A percentile compares a stretch with the other conserved stretches of the same genome.
Evolutionary conservation across 2,888 invertebrate genomes (phyloP).

Genomic region (Orthonevra nobilis): DNA sequence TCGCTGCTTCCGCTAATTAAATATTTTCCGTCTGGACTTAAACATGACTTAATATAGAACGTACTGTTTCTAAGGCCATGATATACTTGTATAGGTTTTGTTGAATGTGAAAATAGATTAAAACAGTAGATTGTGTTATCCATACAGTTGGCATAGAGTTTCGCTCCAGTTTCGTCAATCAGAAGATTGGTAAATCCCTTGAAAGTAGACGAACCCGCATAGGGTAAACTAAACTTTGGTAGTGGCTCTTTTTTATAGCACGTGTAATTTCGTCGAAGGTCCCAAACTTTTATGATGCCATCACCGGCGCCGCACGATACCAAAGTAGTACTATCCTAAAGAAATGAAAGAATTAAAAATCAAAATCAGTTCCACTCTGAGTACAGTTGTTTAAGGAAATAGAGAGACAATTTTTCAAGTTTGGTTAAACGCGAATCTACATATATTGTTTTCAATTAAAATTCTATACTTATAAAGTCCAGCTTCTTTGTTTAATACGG

Average conservation of each 20-base stretch:
- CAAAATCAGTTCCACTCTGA: too few species aligned
- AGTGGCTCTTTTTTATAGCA: slow-evolving; percentile 85
- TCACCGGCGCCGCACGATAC: slow-evolving; percentile 94
- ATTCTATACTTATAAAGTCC: too few species aligned
- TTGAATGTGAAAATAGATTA: slow-evolving; percentile 86
- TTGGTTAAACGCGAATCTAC: too few species aligned
- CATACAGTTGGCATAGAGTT: slow-evolving; percentile 92
- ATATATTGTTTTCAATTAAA: too few species aligned
- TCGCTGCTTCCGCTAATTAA: slow-evolving; percentile 94
- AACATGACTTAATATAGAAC: slow-evolving; percentile 91
- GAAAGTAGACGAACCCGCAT: slow-evolving; percentile 85
- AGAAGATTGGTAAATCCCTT: slow-evolving; percentile 89
- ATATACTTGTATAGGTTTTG: slow-evolving; percentile 84
- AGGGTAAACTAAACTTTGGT: slow-evolving; percentile 87
- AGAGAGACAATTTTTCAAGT: too few species aligned
- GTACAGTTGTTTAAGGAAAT: too few species aligned
- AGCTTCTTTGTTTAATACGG: too few species aligned
- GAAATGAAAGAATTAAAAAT: neutral
- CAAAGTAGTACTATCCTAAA: slow-evolving; percentile 86
- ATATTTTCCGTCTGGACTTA: slow-evolving; percentile 90
- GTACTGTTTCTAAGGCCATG: slow-evolving; percentile 89
- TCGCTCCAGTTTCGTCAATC: slow-evolving; percentile 85
- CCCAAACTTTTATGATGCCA: slow-evolving; percentile 93
- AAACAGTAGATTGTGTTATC: slow-evolving; percentile 93
- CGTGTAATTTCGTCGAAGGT: slow-evolving; percentile 90